Evolutionary conservation across 64 coral and sea anemone species (phyloP), one percentile per base, ranked within the genome.

Genomic region (Dendronephthya gigantea): DNA sequence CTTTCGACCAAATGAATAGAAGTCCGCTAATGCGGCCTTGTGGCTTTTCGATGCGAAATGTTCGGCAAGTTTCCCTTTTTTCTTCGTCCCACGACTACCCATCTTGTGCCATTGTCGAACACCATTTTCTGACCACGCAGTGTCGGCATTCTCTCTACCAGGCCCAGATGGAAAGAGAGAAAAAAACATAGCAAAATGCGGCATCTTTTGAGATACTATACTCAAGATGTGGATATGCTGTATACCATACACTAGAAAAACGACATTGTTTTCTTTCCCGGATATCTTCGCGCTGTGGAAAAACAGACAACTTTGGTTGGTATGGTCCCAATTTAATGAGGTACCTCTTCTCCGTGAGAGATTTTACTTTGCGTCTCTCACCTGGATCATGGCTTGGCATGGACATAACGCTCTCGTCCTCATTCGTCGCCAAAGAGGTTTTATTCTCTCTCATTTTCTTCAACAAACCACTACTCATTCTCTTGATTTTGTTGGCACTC

Each of bases 171-270:
- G 72, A 79, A 79, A 79, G 34, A 79, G 13, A n/a, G 13, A 11
- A 39, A 39, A 29, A 79, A 10, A 79, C 72, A 79, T 7, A 79
- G 7, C 72, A 79, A 79, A 79, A 79, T 79, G 72, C 72, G 34
- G 72, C 28, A 79, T 79, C 72, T 79, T 79, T 79, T 79, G 8
- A 36, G 1, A 79, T 39, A 12, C 32, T 36, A 33, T 33, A 79
- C 16, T 79, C 72, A 7, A 79, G 72, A 17, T 79, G 72, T 4
- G 9, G 72, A 79, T 0, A 79, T 0, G 0, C 1, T 36, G 30
- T 34, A 9, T 12, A 79, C 72, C 72, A 79, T 34, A 19, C 2
- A 33, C 31, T 36, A 0, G 72, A 79, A 79, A 79, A 79, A 0
- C 37, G 72, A 17, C 72, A 36, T 39, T 79, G 72, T 36, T 36